Percentiles rank a stretch among this genome's conserved stretches.
Evolutionary conservation across 1,140 invertebrate species (phyloP).

Genomic region (Periplaneta americana): DNA sequence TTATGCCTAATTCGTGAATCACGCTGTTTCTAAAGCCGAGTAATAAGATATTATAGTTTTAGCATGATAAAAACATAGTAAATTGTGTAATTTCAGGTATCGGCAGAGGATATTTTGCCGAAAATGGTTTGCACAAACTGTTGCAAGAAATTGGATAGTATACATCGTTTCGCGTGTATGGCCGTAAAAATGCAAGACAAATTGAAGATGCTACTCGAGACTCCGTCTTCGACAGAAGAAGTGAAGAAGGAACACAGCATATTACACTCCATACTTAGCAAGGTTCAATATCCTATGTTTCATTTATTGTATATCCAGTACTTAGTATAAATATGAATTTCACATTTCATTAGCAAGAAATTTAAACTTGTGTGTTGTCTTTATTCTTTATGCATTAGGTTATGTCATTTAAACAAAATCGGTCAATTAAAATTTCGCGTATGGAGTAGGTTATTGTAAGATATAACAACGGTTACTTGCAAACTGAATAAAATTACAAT

Average conservation of each 20-base stretch:
- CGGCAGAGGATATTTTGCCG: conserved; percentile 46
- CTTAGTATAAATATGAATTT: not conserved
- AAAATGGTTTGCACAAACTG: conserved; percentile 50
- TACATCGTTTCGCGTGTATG: conserved; percentile 51
- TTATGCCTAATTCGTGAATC: not conserved
- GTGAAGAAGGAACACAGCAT: conserved; percentile 18
- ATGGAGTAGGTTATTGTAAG: too few species aligned
- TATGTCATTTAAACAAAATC: too few species aligned
- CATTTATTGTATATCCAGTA: not conserved
- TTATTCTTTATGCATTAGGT: too few species aligned
- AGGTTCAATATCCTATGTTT: conserved; percentile 35
- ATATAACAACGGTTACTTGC: too few species aligned
- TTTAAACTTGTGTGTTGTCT: too few species aligned
- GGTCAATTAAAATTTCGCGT: too few species aligned
- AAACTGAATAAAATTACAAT: too few species aligned
- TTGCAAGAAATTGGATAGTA: conserved; percentile 44
- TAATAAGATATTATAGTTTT: not conserved
- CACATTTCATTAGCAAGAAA: too few species aligned
- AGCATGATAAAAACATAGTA: not conserved
- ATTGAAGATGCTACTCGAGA: conserved; percentile 27
- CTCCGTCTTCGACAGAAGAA: not conserved
- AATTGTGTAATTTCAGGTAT: conserved; percentile 34
- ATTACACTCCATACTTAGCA: conserved; percentile 48
- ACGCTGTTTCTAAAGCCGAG: not conserved
- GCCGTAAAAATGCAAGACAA: conserved; percentile 47